Percentiles rank a stretch among this genome's conserved stretches.
Conservation (phyloP, 2,888 invertebrate genomes). For the Parasteatoda lunata region DNA sequence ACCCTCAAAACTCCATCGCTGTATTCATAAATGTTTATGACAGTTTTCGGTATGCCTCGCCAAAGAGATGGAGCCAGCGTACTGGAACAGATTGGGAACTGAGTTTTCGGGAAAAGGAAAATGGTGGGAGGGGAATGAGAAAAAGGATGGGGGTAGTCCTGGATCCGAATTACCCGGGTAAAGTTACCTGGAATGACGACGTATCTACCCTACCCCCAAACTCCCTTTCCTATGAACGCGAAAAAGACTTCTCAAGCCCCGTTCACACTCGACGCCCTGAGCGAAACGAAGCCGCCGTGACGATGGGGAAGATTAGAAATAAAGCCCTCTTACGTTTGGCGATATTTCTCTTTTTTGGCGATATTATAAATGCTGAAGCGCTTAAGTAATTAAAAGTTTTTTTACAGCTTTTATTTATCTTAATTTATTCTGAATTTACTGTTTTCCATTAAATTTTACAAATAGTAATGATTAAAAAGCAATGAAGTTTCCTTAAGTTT, state of each 20-base stretch:
- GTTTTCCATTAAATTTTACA: too few relatives aligned
- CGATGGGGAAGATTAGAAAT: constrained; percentile 48
- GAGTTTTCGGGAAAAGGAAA: constrained; percentile 32
- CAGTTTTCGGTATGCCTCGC: constrained; percentile 67
- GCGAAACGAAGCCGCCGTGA: constrained; percentile 50
- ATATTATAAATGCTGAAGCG: too few relatives aligned
- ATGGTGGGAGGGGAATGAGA: constrained; percentile 14
- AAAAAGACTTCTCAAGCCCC: constrained; percentile 60
- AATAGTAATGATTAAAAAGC: too few relatives aligned
- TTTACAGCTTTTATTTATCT: too few relatives aligned
- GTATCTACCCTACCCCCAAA: constrained; percentile 14
- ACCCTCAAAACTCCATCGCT: constrained; percentile 43
- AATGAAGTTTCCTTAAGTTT: too few relatives aligned
- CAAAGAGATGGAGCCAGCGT: constrained; percentile 63
- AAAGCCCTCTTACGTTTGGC: constrained; percentile 38
- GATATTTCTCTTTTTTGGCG: neutral
- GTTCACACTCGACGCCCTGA: constrained; percentile 40
- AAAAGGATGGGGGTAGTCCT: neutral
- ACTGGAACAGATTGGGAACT: constrained; percentile 67
- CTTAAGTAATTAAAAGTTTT: too few relatives aligned
- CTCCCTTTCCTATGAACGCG: constrained; percentile 20
- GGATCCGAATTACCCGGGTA: constrained; percentile 62
- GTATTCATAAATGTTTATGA: constrained; percentile 69
- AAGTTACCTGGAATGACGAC: constrained; percentile 68
- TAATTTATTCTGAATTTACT: too few relatives aligned